A percentile compares a stretch with the other conserved stretches of the same genome.
phyloP scores from a whole-genome alignment of 2,797 vertebrate species.

The Fringilla coelebs region DNA sequence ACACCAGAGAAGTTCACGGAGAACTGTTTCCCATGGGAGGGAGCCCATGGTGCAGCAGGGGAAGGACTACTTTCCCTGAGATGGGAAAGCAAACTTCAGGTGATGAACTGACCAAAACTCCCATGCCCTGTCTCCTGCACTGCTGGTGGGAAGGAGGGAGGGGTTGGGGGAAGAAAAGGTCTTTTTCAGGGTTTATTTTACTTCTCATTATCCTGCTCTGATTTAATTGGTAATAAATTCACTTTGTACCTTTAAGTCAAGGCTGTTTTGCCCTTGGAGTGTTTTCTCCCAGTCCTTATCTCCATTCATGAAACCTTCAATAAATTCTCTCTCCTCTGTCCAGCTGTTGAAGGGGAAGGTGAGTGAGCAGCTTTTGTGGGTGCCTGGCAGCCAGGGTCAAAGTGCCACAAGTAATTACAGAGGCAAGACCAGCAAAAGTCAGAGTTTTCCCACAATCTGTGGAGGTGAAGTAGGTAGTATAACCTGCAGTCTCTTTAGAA shows the following conservation, averaged over 20 bases:
- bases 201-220: neutral
- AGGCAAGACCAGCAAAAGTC: neutral
- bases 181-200: neutral
- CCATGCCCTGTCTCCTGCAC: accelerated
- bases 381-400: neutral
- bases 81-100: neutral
- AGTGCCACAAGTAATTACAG: neutral
- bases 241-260: neutral
- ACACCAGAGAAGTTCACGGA: accelerated
- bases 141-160: neutral
- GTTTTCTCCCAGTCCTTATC: neutral
- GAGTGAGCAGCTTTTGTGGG: neutral
- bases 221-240: neutral
- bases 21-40: accelerated
- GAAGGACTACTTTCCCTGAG: neutral
- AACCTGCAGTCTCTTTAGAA: neutral
- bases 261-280: neutral
- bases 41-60: accelerated
- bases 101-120: neutral
- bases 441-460: neutral
- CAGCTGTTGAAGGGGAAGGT: neutral
- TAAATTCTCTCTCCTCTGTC: neutral
- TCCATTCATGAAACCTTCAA: neutral
- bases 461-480: neutral
- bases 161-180: too few relatives aligned